phyloP scores from a whole-genome alignment of 2,797 vertebrate species.

The Telmatherina bonti region DNA sequence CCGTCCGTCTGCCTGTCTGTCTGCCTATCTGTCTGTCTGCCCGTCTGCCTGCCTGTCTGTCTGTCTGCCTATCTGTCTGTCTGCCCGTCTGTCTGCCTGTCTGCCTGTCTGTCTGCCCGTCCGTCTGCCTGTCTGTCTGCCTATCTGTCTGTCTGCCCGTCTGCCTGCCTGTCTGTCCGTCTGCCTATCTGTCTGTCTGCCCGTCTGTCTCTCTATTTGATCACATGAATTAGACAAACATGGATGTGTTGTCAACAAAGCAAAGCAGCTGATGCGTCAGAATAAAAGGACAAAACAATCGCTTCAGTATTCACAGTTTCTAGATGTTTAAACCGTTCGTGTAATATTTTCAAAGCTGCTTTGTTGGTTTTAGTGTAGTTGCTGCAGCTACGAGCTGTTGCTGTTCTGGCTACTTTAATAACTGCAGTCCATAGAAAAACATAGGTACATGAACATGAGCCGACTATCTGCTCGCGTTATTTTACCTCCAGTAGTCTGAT shows the following conservation, averaged over 20 bases:
- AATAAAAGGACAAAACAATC: slow-evolving; percentile 22
- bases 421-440: neutral
- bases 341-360: slow-evolving; percentile 1
- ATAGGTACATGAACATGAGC: neutral
- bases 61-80: no score
- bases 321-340: neutral
- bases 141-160: no score
- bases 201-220: no score
- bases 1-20: no score
- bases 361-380: neutral
- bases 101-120: no score
- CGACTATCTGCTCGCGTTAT: neutral
- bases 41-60: no score
- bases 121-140: no score
- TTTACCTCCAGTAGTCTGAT: slow-evolving; percentile 89
- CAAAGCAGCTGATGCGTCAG: slow-evolving; percentile 15
- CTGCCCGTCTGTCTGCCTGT: no score
- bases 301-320: neutral
- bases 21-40: no score
- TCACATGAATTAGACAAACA: neutral
- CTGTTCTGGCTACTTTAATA: slow-evolving; percentile 7
- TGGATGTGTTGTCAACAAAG: neutral
- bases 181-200: no score
- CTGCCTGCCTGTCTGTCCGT: no score
- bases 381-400: neutral